Base-by-base conservation (phyloP, 2,113 vertebrate genomes). In the Nerophis lumbriciformis region DNA sequence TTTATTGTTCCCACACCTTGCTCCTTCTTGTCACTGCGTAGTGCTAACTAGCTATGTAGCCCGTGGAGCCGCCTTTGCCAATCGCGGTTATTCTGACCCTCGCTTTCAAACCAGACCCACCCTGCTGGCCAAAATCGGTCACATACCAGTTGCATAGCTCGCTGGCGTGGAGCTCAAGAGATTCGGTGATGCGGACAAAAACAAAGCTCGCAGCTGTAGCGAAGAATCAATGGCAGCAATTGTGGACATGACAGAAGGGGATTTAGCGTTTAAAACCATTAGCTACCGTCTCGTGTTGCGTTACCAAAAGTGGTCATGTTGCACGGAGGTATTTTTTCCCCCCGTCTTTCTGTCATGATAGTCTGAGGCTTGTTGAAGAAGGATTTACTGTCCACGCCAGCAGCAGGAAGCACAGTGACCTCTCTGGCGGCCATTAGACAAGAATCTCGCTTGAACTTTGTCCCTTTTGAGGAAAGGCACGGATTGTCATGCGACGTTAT, bases 261-360 rank as follows among this genome's bases (percentile, higher is more conserved):
- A 81, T 76, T 75, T 71, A 69, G 64, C 68, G 58, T 77, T 80
- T 82, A 75, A 83, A 85, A 85, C 79, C 79, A 77, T 87, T 87
- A 84, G 79, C 84, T 82, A 73, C 72, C 10, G 64, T 79, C 63
- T 75, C 65, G 72, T 70, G 72, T 73, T 63, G 68, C 63, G 70
- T 71, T 68, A 61, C 44, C 54, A 48, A 56, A 62, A 76, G 55
- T 68, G 52, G 66, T 51, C 66, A 13, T 62, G 71, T 63, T 62
- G 69, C 78, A 69, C 84, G 83, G 83, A 80, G 77, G 80, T 76
- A 66, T 64, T 59, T 48, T 8, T 57, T 55, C 54, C n/a, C 55
- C 42, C 45, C 7, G 19, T 6, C 28, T 14, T 16, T 36, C 28
- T 60, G 58, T 59, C 57, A 66, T 50, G 19, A 75, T 53, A 56